Percentiles rank a stretch among this genome's conserved stretches.
Conservation (phyloP, 2,797 vertebrate genomes). For the Sciurus carolinensis region DNA sequence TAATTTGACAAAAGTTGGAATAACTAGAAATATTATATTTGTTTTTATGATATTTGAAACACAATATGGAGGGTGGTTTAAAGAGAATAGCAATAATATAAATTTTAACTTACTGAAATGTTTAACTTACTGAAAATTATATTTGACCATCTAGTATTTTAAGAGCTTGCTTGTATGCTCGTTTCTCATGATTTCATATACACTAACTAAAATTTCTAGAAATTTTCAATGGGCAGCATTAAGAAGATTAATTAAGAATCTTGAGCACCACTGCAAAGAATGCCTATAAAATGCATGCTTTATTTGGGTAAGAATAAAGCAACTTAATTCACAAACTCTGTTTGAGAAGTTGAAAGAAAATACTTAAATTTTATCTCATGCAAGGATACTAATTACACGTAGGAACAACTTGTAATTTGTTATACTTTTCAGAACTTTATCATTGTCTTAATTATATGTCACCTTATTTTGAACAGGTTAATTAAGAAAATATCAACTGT, state of each 20-base stretch:
- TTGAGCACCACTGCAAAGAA: neutral
- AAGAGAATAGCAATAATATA: neutral
- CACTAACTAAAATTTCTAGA: neutral
- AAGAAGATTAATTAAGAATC: neutral
- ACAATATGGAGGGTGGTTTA: neutral
- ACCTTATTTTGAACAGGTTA: conserved; percentile 29
- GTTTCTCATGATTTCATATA: neutral
- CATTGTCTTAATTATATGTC: neutral
- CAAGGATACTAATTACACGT: neutral
- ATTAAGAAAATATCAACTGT: neutral
- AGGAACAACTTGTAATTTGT: neutral
- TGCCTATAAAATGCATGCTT: neutral
- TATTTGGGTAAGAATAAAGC: neutral
- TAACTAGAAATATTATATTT: neutral
- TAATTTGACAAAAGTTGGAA: neutral
- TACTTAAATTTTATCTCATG: neutral
- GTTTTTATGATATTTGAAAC: neutral
- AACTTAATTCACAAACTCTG: neutral
- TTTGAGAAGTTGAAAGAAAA: neutral
- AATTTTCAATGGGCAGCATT: neutral
- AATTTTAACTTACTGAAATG: neutral
- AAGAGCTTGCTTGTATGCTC: neutral
- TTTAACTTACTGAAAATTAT: neutral
- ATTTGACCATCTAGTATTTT: neutral
- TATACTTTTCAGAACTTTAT: conserved; percentile 15